Evolutionary conservation across 2,113 vertebrate genomes (phyloP).

Genomic region (Rostratula benghalensis): DNA sequence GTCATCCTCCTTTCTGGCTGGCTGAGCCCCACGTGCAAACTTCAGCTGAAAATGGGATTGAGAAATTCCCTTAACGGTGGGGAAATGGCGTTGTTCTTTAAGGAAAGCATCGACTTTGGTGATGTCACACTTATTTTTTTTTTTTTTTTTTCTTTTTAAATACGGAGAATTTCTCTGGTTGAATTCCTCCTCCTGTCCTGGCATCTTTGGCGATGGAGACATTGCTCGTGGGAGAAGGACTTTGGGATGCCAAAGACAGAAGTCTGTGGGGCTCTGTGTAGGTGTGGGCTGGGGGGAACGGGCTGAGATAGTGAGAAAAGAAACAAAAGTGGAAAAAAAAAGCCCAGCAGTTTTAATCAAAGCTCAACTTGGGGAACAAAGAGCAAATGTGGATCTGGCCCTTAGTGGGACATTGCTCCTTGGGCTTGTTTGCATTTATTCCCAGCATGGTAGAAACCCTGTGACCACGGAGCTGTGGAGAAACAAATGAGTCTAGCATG

Average conservation of each 20-base stretch:
- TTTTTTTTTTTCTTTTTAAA: not conserved
- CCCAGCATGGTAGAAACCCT: not conserved
- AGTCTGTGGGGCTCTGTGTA: not conserved
- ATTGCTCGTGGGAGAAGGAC: not conserved
- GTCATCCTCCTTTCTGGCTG: not conserved
- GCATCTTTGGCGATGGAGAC: not conserved
- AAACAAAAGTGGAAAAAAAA: not conserved
- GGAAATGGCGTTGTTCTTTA: not conserved
- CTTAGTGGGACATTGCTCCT: not conserved
- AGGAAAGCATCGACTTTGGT: accelerated
- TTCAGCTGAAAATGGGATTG: not conserved
- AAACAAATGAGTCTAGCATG: accelerated
- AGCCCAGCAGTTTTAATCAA: not conserved
- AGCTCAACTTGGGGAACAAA: not conserved
- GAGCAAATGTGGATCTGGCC: not conserved
- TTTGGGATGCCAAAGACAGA: not conserved
- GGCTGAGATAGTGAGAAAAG: not conserved
- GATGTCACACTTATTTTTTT: not conserved
- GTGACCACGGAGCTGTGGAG: not conserved
- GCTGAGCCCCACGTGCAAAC: not conserved
- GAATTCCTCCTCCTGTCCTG: not conserved
- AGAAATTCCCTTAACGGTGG: not conserved
- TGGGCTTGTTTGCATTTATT: not conserved
- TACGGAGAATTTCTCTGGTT: not conserved
- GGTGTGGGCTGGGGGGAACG: not conserved